A percentile compares a stretch with the other conserved stretches of the same genome.
phyloP scores from a whole-genome alignment of 2,888 invertebrate species.

The Teleiodes luculella region DNA sequence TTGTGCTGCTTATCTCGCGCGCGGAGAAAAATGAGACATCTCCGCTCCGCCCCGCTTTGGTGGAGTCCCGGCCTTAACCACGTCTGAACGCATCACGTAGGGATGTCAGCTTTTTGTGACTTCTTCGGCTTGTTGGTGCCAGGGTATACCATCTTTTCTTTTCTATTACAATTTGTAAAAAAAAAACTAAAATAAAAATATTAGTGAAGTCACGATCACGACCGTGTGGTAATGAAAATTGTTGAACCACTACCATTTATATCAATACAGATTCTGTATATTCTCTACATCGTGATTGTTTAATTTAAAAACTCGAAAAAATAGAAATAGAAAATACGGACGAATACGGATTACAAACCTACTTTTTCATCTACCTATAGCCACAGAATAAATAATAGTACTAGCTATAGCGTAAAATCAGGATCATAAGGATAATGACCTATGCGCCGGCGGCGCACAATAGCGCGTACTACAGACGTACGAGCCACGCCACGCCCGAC shows the following conservation, averaged over 20 bases:
- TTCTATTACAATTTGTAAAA: background rate
- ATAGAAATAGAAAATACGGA: no score
- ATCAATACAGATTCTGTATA: no score
- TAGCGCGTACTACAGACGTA: conserved; percentile 33
- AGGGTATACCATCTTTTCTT: background rate
- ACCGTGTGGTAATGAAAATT: background rate
- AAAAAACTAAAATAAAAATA: background rate
- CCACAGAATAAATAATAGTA: no score
- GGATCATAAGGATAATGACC: conserved; percentile 26
- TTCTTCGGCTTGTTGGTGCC: background rate
- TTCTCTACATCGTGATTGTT: no score
- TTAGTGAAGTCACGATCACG: background rate
- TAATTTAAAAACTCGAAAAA: no score
- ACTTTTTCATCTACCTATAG: no score
- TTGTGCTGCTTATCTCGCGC: no score
- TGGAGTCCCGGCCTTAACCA: no score
- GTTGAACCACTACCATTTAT: no score
- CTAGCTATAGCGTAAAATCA: background rate
- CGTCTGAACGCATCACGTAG: background rate
- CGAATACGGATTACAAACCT: no score
- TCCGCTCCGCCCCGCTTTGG: no score
- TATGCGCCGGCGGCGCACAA: conserved; percentile 26
- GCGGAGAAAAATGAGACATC: no score
- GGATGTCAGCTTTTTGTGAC: background rate
- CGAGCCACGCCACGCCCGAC: conserved; percentile 1